Conservation (phyloP, 2,797 vertebrate genomes). For the Acanthurus leucopareius region DNA sequence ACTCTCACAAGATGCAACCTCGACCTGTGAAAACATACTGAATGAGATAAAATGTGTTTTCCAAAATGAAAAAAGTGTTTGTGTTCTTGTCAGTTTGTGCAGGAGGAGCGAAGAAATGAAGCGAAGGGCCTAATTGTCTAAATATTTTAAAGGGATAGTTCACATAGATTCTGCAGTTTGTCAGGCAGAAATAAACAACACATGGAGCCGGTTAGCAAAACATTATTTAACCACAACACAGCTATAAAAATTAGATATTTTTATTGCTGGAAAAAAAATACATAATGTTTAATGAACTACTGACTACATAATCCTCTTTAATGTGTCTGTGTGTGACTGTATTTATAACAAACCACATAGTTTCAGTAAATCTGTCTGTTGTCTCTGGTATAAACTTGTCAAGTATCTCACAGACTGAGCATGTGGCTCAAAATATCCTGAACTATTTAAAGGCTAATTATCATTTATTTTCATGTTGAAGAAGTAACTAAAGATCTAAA, state of each 20-base stretch:
- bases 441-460: no score
- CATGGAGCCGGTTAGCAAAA: neutral
- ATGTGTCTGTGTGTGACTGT: neutral
- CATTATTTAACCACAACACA: neutral
- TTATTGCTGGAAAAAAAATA: neutral
- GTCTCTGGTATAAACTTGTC: neutral
- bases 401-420: neutral
- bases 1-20: neutral
- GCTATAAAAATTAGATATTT: neutral
- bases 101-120: neutral
- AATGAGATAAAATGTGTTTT: neutral
- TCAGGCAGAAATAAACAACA: neutral
- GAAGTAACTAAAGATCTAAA: no score
- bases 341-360: constrained; percentile 3
- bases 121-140: no score
- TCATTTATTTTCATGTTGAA: no score
- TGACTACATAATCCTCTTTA: neutral
- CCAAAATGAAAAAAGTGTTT: constrained; percentile 12
- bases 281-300: neutral
- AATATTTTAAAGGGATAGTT: neutral
- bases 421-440: neutral
- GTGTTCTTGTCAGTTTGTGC: neutral
- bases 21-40: neutral
- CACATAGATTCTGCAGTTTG: neutral
- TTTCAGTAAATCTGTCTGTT: neutral